Percentiles rank a stretch among this genome's conserved stretches.
Evolutionary conservation across 2,113 vertebrate species (phyloP).

Genomic region (Xenus cinereus): DNA sequence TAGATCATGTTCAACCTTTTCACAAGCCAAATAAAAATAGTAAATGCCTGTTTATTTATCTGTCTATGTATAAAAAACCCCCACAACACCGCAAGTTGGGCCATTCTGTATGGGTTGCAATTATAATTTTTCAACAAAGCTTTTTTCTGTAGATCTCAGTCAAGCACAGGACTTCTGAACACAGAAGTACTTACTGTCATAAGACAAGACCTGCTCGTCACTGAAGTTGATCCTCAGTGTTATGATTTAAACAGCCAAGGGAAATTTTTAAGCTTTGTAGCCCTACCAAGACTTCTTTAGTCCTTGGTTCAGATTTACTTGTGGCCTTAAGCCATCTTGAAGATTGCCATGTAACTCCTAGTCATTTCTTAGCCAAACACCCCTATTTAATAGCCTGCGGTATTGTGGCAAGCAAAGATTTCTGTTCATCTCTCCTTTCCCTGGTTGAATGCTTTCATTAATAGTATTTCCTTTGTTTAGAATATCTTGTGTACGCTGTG

Average conservation of each 20-base stretch:
- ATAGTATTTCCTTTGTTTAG: neutral
- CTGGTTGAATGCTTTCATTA: neutral
- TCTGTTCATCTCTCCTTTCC: neutral
- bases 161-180: neutral
- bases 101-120: neutral
- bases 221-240: neutral
- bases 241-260: neutral
- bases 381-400: neutral
- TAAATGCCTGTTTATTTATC: neutral
- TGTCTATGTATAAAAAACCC: neutral
- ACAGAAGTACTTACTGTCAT: neutral
- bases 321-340: neutral
- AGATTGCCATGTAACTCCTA: neutral
- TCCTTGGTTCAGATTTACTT: neutral
- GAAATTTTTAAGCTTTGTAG: neutral
- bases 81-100: neutral
- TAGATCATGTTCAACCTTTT: neutral
- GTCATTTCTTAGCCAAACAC: neutral
- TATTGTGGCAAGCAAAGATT: neutral
- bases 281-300: neutral
- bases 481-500: neutral
- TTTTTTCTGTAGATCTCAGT: neutral
- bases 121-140: neutral
- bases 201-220: neutral
- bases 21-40: neutral